Conservation (phyloP, 2,888 invertebrate species). For the Lasioglossum calceatum region DNA sequence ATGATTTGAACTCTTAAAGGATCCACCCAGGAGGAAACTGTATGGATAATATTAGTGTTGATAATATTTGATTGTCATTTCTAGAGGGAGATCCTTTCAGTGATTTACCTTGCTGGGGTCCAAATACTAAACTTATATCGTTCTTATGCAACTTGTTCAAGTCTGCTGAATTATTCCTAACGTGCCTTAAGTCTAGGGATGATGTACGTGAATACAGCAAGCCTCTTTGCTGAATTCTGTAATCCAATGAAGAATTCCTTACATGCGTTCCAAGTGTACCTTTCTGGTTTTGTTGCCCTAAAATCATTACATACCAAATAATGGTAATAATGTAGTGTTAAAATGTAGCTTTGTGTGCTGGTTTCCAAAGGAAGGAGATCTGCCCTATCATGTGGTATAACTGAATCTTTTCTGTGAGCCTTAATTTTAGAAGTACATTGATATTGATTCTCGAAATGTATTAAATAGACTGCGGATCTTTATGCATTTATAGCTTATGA, state of each 20-base stretch:
- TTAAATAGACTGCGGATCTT: too few species aligned
- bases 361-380: neutral
- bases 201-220: slow-evolving; percentile 92
- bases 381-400: neutral
- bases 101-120: slow-evolving; percentile 85
- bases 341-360: neutral
- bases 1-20: slow-evolving; percentile 96
- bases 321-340: neutral
- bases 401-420: neutral
- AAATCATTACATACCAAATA: slow-evolving; percentile 13
- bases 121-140: slow-evolving; percentile 90
- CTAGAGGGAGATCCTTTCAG: neutral
- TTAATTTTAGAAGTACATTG: neutral
- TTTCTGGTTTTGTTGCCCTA: slow-evolving; percentile 75
- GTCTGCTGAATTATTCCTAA: slow-evolving; percentile 91
- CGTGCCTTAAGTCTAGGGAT: slow-evolving; percentile 91
- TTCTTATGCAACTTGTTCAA: slow-evolving; percentile 90
- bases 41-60: slow-evolving; percentile 63
- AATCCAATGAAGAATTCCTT: slow-evolving; percentile 93
- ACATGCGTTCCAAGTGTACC: slow-evolving; percentile 84
- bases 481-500: too few species aligned
- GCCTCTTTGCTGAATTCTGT: slow-evolving; percentile 86
- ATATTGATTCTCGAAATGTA: neutral
- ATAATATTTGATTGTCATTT: neutral
- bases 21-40: slow-evolving; percentile 92